Evolutionary conservation across 1,140 invertebrate genomes (phyloP), one percentile per base, ranked within the genome.

Genomic region (Himalopsyche phryganea): DNA sequence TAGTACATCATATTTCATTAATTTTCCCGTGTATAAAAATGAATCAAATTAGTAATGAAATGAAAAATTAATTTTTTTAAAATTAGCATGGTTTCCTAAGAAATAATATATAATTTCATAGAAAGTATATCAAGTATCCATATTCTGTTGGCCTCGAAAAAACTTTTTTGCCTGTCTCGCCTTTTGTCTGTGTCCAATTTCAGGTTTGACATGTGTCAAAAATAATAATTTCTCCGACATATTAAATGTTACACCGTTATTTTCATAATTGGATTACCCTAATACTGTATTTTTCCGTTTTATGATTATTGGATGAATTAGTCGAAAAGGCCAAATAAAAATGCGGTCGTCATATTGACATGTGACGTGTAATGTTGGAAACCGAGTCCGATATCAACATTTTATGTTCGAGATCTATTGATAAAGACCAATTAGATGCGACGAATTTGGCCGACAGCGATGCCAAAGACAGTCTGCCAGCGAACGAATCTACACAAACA

Each of bases 121-220:
- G n/a, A n/a, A n/a, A n/a, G n/a, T n/a, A n/a, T n/a, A 28, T 28
- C 23, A 28, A 28, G 23, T 28, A 28, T 28, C 23, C n/a, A n/a
- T n/a, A 28, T 28, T 28, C 9, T 28, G 3, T 28, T 28, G 4
- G 23, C 9, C 9, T 28, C 3, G 23, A 28, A 28, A 28, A 28
- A 28, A 28, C 23, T 3, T 28, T 9, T 9, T 28, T 28, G 23
- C 23, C 23, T 28, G 23, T 9, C 23, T 28, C 9, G 23, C 9
- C 3, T 28, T 9, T 28, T 28, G 23, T 28, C 23, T 28, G 23
- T 28, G 23, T 5, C n/a, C 23, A 28, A 9, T 28, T 28, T 28
- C 23, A 28, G 23, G 14, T 56, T 50, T 57, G 54, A 57, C 54
- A 57, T 57, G 54, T 57, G 54, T 57, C 54, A 57, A 57, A 57